Conservation (phyloP, 2,113 vertebrate genomes). For the Daubentonia madagascariensis region DNA sequence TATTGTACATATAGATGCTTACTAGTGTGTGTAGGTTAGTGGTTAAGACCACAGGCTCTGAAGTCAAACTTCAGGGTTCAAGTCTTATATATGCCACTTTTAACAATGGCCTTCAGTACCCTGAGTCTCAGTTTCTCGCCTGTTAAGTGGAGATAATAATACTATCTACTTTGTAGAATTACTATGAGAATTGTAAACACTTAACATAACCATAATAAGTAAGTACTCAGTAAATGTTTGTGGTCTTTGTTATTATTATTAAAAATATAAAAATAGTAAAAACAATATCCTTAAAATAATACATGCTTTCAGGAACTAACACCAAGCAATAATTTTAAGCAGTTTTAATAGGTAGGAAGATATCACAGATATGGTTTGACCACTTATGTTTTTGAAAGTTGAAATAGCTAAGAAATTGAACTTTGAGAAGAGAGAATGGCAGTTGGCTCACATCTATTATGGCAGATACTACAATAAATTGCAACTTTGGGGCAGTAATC, state of each 20-base stretch:
- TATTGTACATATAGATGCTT: not conserved
- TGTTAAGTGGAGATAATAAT: not conserved
- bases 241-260: not conserved
- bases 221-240: not conserved
- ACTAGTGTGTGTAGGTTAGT: not conserved
- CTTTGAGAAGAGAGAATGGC: not conserved
- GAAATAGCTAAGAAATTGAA: not conserved
- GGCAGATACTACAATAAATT: not conserved
- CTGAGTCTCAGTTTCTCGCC: not conserved
- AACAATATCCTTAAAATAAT: not conserved
- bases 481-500: not conserved
- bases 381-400: not conserved
- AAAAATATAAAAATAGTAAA: conserved; percentile 21
- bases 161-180: not conserved
- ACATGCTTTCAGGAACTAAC: not conserved
- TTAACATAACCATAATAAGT: not conserved
- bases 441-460: not conserved
- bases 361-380: not conserved
- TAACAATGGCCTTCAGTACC: not conserved
- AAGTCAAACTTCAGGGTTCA: not conserved
- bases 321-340: not conserved
- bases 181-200: not conserved
- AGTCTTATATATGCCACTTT: not conserved
- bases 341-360: not conserved
- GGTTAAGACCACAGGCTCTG: not conserved